These are phyloP conservation scores for Parambassis ranga DNA, from an alignment of 2,797 vertebrate species.

Conservation along the genomic window DNA sequence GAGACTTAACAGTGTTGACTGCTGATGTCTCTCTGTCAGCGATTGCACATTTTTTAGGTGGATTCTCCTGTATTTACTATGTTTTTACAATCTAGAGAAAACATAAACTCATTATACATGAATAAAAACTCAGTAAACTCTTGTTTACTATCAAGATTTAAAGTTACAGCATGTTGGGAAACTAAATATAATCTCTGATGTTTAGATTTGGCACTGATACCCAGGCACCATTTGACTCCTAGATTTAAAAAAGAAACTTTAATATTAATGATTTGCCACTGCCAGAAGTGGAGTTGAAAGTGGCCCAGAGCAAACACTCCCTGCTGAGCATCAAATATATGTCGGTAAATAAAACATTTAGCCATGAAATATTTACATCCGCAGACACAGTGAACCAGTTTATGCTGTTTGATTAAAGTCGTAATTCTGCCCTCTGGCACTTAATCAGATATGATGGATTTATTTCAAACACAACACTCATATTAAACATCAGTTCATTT, in stretches of 20 bases:
- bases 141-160: not conserved
- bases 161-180: not conserved
- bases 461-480: not conserved
- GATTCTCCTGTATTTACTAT: no score
- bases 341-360: slow-evolving; percentile 70
- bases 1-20: not conserved
- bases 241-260: slow-evolving; percentile 53
- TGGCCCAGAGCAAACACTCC: slow-evolving; percentile 16
- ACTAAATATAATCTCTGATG: slow-evolving; percentile 8
- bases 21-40: no score
- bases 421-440: slow-evolving; percentile 14
- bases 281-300: slow-evolving; percentile 52
- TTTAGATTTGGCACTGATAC: slow-evolving; percentile 3
- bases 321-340: slow-evolving; percentile 62
- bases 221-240: slow-evolving; percentile 36
- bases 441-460: not conserved
- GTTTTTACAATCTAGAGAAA: not conserved
- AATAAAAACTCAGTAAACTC: not conserved
- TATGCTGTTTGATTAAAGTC: slow-evolving; percentile 46
- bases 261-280: slow-evolving; percentile 67
- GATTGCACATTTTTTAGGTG: not conserved
- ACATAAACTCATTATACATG: not conserved
- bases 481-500: not conserved
- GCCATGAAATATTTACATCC: slow-evolving; percentile 66
- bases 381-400: slow-evolving; percentile 61